Conservation (phyloP, 2,113 vertebrate species). For the Arvicanthis niloticus region DNA sequence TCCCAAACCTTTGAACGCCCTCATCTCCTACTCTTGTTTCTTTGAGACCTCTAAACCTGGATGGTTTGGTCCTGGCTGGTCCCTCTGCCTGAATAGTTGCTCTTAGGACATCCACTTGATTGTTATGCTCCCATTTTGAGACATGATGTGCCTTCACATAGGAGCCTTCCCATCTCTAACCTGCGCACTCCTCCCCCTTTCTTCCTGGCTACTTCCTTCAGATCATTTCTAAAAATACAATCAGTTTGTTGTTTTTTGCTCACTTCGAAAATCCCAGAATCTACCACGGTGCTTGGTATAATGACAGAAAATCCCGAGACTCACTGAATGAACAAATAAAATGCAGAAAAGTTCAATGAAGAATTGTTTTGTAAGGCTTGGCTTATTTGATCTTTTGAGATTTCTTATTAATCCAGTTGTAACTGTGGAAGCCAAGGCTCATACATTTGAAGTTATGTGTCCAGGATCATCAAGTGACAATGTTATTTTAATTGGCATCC, state of each 20-base stretch:
- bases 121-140: conserved; percentile 12
- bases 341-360: not conserved
- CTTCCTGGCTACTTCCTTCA: conserved; percentile 42
- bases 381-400: not conserved
- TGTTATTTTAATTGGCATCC: conserved; percentile 30
- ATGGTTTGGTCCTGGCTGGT: not conserved
- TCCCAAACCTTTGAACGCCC: not conserved
- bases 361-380: not conserved
- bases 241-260: not conserved
- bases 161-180: not conserved
- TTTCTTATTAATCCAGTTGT: conserved; percentile 25
- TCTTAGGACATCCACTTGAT: not conserved
- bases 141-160: not conserved
- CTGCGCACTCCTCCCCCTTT: not conserved
- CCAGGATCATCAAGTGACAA: conserved; percentile 50
- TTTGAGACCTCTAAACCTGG: not conserved
- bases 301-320: not conserved
- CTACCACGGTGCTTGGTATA: not conserved
- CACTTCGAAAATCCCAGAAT: conserved; percentile 32
- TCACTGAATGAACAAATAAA: conserved; percentile 10
- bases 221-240: conserved; percentile 13
- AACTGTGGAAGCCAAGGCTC: conserved; percentile 24
- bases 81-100: not conserved
- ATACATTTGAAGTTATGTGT: conserved; percentile 31
- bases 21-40: not conserved